These are phyloP conservation scores for Ericerus pela DNA, from an alignment of 1,140 invertebrate genomes.

Conservation along the genomic window DNA sequence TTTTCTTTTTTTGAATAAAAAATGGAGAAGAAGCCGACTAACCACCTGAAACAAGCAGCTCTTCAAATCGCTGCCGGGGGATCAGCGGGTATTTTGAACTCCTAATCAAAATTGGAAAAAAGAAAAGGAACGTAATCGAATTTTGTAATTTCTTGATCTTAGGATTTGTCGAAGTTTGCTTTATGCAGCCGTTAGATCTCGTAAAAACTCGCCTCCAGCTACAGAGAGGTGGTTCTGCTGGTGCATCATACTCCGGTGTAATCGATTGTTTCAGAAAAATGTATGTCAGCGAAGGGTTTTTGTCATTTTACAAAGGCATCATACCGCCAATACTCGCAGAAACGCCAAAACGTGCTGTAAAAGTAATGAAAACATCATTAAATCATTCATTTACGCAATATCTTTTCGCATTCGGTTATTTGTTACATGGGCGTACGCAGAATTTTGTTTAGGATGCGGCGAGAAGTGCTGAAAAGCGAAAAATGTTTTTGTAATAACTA, in stretches of 20 bases:
- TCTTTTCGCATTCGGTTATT: too few species aligned
- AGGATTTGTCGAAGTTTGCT: conserved; percentile 81
- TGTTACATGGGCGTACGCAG: too few species aligned
- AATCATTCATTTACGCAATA: conserved; percentile 9
- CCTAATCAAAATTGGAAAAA: background rate
- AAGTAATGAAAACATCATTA: conserved; percentile 38
- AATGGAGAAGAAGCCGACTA: conserved; percentile 25
- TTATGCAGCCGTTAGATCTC: conserved; percentile 89
- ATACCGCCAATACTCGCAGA: conserved; percentile 83
- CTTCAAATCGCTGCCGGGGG: conserved; percentile 78
- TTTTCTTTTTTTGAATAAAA: conserved; percentile 1
- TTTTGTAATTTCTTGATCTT: conserved; percentile 18
- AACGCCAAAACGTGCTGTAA: conserved; percentile 84
- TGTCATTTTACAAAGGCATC: conserved; percentile 82
- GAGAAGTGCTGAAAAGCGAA: too few species aligned
- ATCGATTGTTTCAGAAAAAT: conserved; percentile 78
- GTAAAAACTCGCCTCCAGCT: conserved; percentile 80
- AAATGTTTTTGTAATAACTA: too few species aligned
- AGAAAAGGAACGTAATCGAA: conserved; percentile 15
- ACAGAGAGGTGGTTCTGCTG: conserved; percentile 36
- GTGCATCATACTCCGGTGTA: conserved; percentile 58
- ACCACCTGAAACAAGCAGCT: conserved; percentile 48
- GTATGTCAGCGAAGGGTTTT: conserved; percentile 59
- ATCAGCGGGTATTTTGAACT: conserved; percentile 49
- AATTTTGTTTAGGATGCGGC: too few species aligned